Conservation (phyloP, 2,888 invertebrate species). For the Caenorhabditis plicata region DNA sequence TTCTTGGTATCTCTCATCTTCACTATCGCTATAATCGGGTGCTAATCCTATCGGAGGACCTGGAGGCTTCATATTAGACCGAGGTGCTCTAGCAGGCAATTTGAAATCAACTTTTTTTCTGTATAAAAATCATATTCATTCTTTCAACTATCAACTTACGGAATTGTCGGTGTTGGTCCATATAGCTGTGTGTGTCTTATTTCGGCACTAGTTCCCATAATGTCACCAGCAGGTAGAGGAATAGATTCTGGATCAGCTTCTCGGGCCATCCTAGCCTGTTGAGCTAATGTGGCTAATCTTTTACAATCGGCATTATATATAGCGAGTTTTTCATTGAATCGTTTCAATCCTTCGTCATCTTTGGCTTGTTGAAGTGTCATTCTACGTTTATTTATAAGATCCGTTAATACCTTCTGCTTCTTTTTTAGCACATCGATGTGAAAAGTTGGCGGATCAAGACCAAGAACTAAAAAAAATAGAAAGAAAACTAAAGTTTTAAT, state of each 20-base stretch:
- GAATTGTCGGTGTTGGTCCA: neutral
- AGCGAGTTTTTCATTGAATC: slow-evolving; percentile 37
- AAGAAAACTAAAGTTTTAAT: slow-evolving; percentile 1
- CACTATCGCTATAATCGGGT: slow-evolving; percentile 43
- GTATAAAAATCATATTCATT: neutral
- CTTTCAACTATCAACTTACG: neutral
- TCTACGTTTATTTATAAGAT: slow-evolving; percentile 28
- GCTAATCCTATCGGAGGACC: slow-evolving; percentile 56
- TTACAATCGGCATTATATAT: slow-evolving; percentile 32
- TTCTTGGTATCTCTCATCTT: slow-evolving; percentile 34
- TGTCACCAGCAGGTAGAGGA: slow-evolving; percentile 39
- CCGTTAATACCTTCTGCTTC: slow-evolving; percentile 42
- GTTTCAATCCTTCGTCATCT: slow-evolving; percentile 35
- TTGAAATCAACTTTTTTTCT: slow-evolving; percentile 44
- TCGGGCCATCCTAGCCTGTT: slow-evolving; percentile 39
- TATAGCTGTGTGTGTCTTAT: neutral
- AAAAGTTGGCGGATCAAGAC: slow-evolving; percentile 41
- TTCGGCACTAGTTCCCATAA: neutral
- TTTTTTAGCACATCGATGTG: slow-evolving; percentile 45
- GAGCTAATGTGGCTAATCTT: slow-evolving; percentile 27
- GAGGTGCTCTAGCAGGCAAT: slow-evolving; percentile 23
- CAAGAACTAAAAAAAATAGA: slow-evolving; percentile 35
- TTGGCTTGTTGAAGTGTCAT: slow-evolving; percentile 32
- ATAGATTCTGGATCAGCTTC: slow-evolving; percentile 34
- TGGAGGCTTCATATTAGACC: slow-evolving; percentile 32